A percentile compares a stretch with the other conserved stretches of the same genome.
phyloP scores from a whole-genome alignment of 2,797 vertebrate species.

The Anomalospiza imberbis region DNA sequence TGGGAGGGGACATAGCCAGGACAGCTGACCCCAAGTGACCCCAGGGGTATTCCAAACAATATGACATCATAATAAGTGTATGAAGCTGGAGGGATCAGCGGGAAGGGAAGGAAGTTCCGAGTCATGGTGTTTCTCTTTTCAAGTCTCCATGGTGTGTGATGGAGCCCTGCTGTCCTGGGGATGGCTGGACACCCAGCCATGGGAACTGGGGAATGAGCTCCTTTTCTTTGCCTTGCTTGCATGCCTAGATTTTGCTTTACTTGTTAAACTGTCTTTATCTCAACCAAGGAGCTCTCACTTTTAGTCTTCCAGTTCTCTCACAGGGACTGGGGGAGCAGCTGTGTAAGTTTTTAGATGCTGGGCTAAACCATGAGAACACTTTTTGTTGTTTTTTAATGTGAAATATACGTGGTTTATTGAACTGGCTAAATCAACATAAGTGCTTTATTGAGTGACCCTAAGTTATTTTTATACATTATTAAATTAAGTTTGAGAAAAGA shows the following conservation, averaged over 20 bases:
- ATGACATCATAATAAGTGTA: fast-evolving
- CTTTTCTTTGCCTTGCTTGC: not conserved
- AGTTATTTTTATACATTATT: not conserved
- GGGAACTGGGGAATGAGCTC: not conserved
- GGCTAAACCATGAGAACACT: not conserved
- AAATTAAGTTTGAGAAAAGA: not conserved
- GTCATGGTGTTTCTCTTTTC: fast-evolving
- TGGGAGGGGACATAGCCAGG: not conserved
- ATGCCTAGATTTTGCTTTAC: not conserved
- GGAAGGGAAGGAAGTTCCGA: fast-evolving
- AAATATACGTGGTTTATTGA: not conserved
- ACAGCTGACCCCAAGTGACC: not conserved
- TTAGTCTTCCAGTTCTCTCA: not conserved
- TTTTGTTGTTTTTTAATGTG: not conserved
- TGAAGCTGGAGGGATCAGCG: not conserved
- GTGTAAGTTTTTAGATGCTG: not conserved
- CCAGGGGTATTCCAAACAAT: too few relatives aligned
- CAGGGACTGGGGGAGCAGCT: fast-evolving
- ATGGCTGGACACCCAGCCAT: not conserved
- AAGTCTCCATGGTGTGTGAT: fast-evolving
- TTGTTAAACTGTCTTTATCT: not conserved
- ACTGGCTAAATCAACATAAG: not conserved
- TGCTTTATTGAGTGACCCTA: not conserved
- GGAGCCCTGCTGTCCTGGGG: not conserved
- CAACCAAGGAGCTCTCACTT: not conserved